These are phyloP conservation scores for Tromatobia lineatoria DNA, from an alignment of 2,888 invertebrate genomes.

Conservation along the genomic window DNA sequence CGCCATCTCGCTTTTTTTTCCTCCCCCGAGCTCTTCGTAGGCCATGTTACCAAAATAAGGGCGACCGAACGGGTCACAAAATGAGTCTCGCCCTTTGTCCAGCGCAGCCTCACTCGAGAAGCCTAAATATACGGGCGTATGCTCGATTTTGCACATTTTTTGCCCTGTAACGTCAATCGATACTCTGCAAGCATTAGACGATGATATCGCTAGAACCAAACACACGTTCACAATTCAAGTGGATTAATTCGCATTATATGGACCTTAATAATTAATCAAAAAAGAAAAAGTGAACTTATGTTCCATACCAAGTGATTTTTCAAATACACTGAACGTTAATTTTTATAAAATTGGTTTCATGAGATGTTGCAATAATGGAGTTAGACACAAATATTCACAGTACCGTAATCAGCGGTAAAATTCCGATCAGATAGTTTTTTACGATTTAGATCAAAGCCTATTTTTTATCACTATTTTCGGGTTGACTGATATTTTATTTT, in stretches of 20 bases:
- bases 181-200: slow-evolving; percentile 30
- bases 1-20: slow-evolving; percentile 28
- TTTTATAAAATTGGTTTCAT: too few species aligned
- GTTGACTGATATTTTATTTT: too few species aligned
- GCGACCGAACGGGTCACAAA: slow-evolving; percentile 10
- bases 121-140: slow-evolving; percentile 10
- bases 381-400: too few species aligned
- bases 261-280: neutral
- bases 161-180: slow-evolving; percentile 64
- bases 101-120: slow-evolving; percentile 2
- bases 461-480: too few species aligned
- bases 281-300: neutral
- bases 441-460: too few species aligned
- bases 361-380: too few species aligned
- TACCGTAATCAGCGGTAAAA: too few species aligned
- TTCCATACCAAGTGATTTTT: too few species aligned
- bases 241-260: neutral
- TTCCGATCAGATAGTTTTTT: too few species aligned
- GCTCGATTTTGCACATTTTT: slow-evolving; percentile 36
- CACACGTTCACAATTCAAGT: neutral
- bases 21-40: slow-evolving; percentile 15
- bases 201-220: neutral
- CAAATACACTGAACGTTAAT: too few species aligned
- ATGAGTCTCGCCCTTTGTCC: slow-evolving; percentile 35
- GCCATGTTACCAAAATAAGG: slow-evolving; percentile 51